These are phyloP conservation scores for Eubasilissa regina DNA, from an alignment of 1,140 invertebrate genomes.

Conservation along the genomic window DNA sequence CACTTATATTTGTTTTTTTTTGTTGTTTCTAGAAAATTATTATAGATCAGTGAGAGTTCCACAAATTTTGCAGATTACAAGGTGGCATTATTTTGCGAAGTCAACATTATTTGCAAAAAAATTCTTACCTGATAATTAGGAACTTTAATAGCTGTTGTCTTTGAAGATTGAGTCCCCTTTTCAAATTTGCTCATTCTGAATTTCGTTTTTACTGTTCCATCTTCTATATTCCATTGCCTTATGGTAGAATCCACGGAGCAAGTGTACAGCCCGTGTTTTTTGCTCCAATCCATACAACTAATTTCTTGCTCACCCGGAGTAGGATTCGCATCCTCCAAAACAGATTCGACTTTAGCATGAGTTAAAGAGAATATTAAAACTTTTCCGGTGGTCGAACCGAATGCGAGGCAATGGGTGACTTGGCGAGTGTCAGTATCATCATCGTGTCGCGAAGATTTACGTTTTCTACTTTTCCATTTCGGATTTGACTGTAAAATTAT, in stretches of 20 bases:
- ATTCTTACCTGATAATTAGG: slow-evolving; percentile 72
- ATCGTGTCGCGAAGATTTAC: slow-evolving; percentile 64
- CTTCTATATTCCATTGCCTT: slow-evolving; percentile 66
- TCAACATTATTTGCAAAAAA: no score
- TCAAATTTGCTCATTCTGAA: slow-evolving; percentile 68
- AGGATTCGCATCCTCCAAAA: slow-evolving; percentile 62
- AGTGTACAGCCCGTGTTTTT: slow-evolving; percentile 67
- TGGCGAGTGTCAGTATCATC: slow-evolving; percentile 57
- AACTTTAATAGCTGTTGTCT: slow-evolving; percentile 78
- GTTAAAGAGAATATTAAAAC: slow-evolving; percentile 79
- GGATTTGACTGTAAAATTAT: slow-evolving; percentile 65
- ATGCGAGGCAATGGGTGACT: slow-evolving; percentile 70
- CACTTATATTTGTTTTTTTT: no score
- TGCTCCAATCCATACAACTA: slow-evolving; percentile 66
- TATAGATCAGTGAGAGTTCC: no score
- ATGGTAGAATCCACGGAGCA: slow-evolving; percentile 65
- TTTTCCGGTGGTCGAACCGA: slow-evolving; percentile 78
- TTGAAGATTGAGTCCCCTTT: slow-evolving; percentile 67
- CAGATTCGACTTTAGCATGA: slow-evolving; percentile 74
- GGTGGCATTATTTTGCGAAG: no score
- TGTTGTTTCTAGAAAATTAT: no score
- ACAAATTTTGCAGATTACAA: no score
- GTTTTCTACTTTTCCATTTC: slow-evolving; percentile 68
- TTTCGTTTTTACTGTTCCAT: slow-evolving; percentile 64
- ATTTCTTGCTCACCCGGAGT: slow-evolving; percentile 61